These are phyloP conservation scores for Parapristionchus giblindavisi DNA, from an alignment of 2,888 invertebrate species.

Conservation along the genomic window DNA sequence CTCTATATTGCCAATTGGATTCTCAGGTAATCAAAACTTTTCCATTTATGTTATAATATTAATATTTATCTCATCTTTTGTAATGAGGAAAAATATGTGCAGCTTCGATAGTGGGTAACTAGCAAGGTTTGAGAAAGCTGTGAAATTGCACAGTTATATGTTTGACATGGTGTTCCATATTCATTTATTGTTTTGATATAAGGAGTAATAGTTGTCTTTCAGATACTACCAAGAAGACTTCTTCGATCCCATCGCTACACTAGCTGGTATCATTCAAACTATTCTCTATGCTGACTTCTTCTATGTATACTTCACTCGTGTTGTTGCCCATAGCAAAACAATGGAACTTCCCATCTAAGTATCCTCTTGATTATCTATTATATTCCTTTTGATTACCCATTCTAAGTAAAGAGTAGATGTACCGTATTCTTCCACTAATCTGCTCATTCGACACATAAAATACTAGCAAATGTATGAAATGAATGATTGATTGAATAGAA, in stretches of 20 bases:
- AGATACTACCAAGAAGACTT: conserved; percentile 87
- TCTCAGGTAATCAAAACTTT: conserved; percentile 53
- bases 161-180: too few relatives aligned
- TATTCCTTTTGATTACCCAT: conserved; percentile 9
- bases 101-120: too few relatives aligned
- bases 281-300: conserved; percentile 96
- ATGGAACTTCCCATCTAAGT: conserved; percentile 39
- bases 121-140: neutral
- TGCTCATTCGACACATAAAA: too few relatives aligned
- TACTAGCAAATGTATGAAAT: too few relatives aligned
- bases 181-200: too few relatives aligned
- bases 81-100: too few relatives aligned
- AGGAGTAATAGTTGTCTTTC: neutral
- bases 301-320: conserved; percentile 99
- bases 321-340: conserved; percentile 33
- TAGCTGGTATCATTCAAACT: conserved; percentile 90
- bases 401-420: neutral
- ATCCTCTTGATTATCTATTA: neutral
- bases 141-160: neutral
- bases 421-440: too few relatives aligned
- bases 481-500: too few relatives aligned
- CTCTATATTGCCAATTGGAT: conserved; percentile 75
- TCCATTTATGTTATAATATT: too few relatives aligned
- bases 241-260: conserved; percentile 94
- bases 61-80: too few relatives aligned